These are phyloP conservation scores for Turdus rufiventris DNA, from an alignment of 2,113 vertebrate genomes.

Conservation along the genomic window DNA sequence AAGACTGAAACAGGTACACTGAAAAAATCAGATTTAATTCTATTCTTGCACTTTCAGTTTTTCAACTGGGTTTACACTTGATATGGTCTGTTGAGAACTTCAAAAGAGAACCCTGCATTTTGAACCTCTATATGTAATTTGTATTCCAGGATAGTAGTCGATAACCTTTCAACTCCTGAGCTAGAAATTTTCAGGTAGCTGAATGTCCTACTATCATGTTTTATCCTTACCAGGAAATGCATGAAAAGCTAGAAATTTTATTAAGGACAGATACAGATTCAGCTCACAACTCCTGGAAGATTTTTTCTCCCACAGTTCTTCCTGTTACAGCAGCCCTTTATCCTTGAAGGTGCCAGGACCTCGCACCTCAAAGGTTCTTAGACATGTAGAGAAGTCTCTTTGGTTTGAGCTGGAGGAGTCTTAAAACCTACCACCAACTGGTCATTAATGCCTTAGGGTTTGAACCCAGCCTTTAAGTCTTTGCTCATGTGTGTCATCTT, in stretches of 20 bases:
- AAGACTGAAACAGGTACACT: not conserved
- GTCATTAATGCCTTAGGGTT: not conserved
- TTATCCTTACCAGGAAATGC: not conserved
- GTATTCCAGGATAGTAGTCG: not conserved
- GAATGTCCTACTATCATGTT: not conserved
- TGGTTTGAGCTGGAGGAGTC: not conserved
- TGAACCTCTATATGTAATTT: not conserved
- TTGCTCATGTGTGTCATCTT: not conserved
- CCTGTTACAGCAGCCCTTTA: not conserved
- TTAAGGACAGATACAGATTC: not conserved
- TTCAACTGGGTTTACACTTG: not conserved
- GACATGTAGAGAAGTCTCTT: not conserved
- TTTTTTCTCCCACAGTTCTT: not conserved
- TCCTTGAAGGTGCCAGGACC: not conserved
- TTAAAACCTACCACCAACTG: not conserved
- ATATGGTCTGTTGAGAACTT: not conserved
- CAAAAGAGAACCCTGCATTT: not conserved
- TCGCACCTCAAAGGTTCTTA: accelerated
- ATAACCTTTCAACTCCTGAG: not conserved
- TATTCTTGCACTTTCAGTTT: not conserved
- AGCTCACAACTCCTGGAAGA: not conserved
- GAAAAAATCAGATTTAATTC: not conserved
- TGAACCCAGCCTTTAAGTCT: not conserved
- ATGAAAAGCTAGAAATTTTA: not conserved
- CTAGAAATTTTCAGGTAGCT: not conserved